A percentile compares a stretch with the other conserved stretches of the same genome.
These are phyloP conservation scores for Oscheius myriophilus DNA, from an alignment of 2,888 invertebrate species.

Conservation along the genomic window DNA sequence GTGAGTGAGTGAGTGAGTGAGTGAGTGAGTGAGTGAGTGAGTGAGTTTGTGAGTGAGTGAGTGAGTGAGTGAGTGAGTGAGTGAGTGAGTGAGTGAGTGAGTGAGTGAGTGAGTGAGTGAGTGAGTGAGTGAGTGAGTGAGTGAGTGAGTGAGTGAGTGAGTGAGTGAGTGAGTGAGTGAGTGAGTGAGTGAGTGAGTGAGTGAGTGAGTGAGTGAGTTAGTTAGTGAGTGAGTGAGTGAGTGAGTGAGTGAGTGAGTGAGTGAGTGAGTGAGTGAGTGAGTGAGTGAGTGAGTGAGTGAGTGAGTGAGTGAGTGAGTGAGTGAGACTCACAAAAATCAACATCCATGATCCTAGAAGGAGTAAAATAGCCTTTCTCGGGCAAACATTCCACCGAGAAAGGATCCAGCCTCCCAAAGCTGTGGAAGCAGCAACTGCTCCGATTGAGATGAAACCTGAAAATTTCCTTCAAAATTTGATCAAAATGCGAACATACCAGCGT, in stretches of 20 bases:
- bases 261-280: not conserved
- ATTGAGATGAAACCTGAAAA: constrained; percentile 57
- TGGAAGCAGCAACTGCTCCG: constrained; percentile 60
- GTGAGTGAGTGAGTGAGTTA: not conserved
- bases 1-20: not conserved
- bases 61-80: not conserved
- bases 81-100: not conserved
- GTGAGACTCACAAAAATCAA: constrained; percentile 35
- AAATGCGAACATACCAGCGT: constrained; percentile 75
- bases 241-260: not conserved
- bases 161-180: not conserved
- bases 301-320: not conserved
- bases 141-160: not conserved
- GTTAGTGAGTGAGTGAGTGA: not conserved
- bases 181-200: not conserved
- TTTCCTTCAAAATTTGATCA: not conserved
- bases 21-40: not conserved
- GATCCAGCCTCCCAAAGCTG: constrained; percentile 61
- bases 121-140: not conserved
- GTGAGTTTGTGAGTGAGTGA: not conserved
- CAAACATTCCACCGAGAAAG: constrained; percentile 53
- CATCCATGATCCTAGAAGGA: constrained; percentile 51
- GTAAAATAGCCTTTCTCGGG: constrained; percentile 47
- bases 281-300: not conserved
- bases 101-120: not conserved